These are phyloP conservation scores for Datnioides undecimradiatus DNA, from an alignment of 2,113 vertebrate genomes.

Conservation along the genomic window DNA sequence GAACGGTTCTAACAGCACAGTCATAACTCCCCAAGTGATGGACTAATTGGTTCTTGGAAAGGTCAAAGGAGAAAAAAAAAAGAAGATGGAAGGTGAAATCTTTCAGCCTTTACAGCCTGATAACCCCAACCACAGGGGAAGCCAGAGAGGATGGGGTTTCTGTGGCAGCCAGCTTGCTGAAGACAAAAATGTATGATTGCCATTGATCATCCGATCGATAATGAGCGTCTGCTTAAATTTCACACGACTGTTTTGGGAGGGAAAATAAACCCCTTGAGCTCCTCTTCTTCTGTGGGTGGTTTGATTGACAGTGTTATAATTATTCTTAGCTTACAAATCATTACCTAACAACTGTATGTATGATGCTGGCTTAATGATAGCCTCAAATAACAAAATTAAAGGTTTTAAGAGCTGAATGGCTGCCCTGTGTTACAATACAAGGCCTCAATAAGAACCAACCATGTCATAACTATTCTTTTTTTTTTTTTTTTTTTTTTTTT, in stretches of 20 bases:
- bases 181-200: constrained; percentile 58
- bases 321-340: constrained; percentile 46
- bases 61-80: constrained; percentile 44
- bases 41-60: constrained; percentile 67
- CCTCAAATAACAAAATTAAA: constrained; percentile 34
- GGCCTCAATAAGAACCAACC: constrained; percentile 45
- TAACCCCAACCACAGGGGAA: constrained; percentile 36
- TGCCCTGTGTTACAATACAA: constrained; percentile 55
- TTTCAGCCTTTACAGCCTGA: constrained; percentile 39
- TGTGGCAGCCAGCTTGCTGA: constrained; percentile 13
- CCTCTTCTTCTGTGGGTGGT: constrained; percentile 25
- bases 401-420: constrained; percentile 35
- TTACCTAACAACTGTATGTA: constrained; percentile 26
- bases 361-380: constrained; percentile 42
- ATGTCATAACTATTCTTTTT: constrained; percentile 70
- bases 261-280: not conserved
- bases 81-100: constrained; percentile 34
- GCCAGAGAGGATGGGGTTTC: constrained; percentile 34
- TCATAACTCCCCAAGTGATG: constrained; percentile 33
- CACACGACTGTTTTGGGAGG: constrained; percentile 30
- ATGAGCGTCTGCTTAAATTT: constrained; percentile 50
- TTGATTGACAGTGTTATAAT: constrained; percentile 60
- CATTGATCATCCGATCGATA: constrained; percentile 65
- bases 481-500: constrained; percentile 25
- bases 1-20: not conserved